Evolutionary conservation across 2,888 invertebrate genomes (phyloP).

Genomic region (Cataglyphis rosenhaueri): DNA sequence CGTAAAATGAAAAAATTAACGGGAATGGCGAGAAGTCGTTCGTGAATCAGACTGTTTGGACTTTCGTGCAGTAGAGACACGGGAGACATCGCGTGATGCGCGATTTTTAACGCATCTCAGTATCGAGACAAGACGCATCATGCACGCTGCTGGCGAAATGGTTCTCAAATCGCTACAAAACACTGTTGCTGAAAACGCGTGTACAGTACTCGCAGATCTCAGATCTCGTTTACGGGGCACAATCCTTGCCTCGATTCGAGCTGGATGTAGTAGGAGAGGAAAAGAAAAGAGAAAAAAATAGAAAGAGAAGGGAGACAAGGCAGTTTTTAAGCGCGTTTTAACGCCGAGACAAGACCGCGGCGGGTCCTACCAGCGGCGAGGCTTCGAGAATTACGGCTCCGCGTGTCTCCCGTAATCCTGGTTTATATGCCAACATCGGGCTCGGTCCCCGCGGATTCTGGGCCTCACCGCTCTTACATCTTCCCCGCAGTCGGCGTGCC

Average conservation of each 20-base stretch:
- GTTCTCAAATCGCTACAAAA: constrained; percentile 47
- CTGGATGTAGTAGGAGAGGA: background rate
- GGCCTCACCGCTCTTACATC: constrained; percentile 63
- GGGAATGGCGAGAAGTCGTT: constrained; percentile 22
- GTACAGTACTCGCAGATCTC: constrained; percentile 47
- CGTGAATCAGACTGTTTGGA: constrained; percentile 9
- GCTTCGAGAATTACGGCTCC: constrained; percentile 76
- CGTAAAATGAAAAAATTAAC: constrained; percentile 38
- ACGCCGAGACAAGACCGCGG: constrained; percentile 57
- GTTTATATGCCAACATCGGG: constrained; percentile 76
- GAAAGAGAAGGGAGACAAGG: constrained; percentile 34
- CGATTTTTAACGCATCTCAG: constrained; percentile 49
- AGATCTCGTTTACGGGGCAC: constrained; percentile 40
- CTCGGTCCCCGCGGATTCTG: constrained; percentile 54
- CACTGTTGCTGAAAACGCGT: constrained; percentile 38
- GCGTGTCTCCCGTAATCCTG: constrained; percentile 80
- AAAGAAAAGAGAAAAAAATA: background rate
- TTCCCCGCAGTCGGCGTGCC: constrained; percentile 55
- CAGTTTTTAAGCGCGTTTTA: constrained; percentile 68
- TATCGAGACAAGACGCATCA: constrained; percentile 45
- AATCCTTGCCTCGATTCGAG: background rate
- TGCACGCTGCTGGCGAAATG: constrained; percentile 24
- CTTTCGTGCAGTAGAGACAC: constrained; percentile 15
- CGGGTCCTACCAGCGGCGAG: constrained; percentile 29
- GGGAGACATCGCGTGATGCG: constrained; percentile 40